Conservation (phyloP, 2,888 invertebrate genomes). For the Cryptocephalus moraei region DNA sequence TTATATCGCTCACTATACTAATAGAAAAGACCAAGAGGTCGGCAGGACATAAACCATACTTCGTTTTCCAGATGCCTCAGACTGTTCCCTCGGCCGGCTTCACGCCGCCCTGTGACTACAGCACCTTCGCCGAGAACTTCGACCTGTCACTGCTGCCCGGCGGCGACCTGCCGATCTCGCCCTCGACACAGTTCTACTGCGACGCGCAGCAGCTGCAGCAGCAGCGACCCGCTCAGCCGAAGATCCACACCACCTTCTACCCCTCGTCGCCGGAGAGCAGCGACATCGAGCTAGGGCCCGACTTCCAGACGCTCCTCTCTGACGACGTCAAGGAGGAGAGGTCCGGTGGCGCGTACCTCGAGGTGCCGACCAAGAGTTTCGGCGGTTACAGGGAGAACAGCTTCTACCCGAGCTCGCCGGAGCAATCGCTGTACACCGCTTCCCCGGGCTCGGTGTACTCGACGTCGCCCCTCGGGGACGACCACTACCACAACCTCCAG, state of each 20-base stretch:
- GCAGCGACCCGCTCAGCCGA: slow-evolving; percentile 30
- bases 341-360: slow-evolving; percentile 29
- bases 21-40: too few relatives aligned
- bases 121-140: slow-evolving; percentile 52
- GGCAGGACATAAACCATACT: too few relatives aligned
- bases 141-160: slow-evolving; percentile 64
- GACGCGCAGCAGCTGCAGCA: slow-evolving; percentile 32
- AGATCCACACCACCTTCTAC: slow-evolving; percentile 32
- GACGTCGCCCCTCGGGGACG: slow-evolving; percentile 44
- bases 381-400: slow-evolving; percentile 39
- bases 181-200: slow-evolving; percentile 35
- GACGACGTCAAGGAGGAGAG: slow-evolving; percentile 21
- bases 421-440: slow-evolving; percentile 41
- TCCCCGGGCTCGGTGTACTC: slow-evolving; percentile 45
- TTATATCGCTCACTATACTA: too few relatives aligned
- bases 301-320: slow-evolving; percentile 33
- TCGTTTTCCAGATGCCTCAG: slow-evolving; percentile 65
- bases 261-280: slow-evolving; percentile 23
- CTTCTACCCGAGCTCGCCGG: slow-evolving; percentile 39
- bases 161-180: slow-evolving; percentile 45
- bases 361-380: slow-evolving; percentile 36
- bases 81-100: slow-evolving; percentile 69
- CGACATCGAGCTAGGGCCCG: slow-evolving; percentile 29
- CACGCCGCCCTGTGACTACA: slow-evolving; percentile 61
- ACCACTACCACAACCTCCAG: slow-evolving; percentile 17